Base-by-base conservation (phyloP, 2,113 vertebrate species). In the Tauraco erythrolophus region DNA sequence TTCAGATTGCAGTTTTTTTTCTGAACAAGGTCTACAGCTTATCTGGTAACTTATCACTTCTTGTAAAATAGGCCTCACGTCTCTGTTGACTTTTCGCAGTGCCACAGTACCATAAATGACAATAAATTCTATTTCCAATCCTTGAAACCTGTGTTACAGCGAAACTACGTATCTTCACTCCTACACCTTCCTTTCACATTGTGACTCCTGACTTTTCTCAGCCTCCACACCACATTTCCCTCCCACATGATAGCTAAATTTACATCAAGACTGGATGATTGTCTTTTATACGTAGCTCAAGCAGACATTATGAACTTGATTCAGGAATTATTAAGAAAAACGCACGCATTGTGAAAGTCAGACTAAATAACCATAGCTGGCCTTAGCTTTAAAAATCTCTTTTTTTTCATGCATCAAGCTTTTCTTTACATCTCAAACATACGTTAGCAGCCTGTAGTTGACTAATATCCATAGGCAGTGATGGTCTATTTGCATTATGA, bases 211-310 rank as follows among this genome's bases (percentile, higher is more conserved):
- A 78, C 65, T 81, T 68, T 81, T 56, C 69, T 75, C 76, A 91
- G 80, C 96, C 94, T 92, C 45, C 95, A 72, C 31, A 78, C 18
- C 91, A 92, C 53, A 91, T 78, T 95, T 91, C 45, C 74, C 37
- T 81, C 28, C 84, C 28, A 82, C 37, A 10, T 14, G 19, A 82
- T 3, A 61, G 37, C 57, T 89, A 91, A 92, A 92, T 82, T 94
- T 94, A 94, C 87, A 94, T 28, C 35, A 78, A 87, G 69, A 60
- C 31, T 68, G 43, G 28, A 72, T 91, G 14, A 70, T 17, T 70
- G 30, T 82, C 35, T 62, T 58, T 86, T 25, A 78, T 19, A 33
- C 71, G 51, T 31, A 87, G 64, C 53, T 94, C 64, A 75, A 41
- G 78, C 56, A 90, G 51, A 84, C 30, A 71, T 8, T 7, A 66